phyloP scores from a whole-genome alignment of 2,888 invertebrate species.

The Ectemnius cavifrons region DNA sequence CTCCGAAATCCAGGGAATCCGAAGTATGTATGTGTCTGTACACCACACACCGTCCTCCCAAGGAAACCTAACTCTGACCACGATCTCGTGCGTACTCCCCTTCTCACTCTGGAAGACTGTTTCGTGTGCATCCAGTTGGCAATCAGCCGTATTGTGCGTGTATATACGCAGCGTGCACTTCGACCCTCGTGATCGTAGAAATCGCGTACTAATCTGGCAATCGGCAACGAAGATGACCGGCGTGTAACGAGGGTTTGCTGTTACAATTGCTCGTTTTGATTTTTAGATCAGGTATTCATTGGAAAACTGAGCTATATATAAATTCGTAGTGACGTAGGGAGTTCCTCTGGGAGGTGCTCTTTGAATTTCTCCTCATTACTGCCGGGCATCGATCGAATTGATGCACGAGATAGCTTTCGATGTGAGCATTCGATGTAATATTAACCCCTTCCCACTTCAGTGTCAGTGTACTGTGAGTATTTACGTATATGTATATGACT shows the following conservation, averaged over 20 bases:
- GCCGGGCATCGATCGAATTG: no score
- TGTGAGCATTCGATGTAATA: no score
- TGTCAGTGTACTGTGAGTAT: conserved; percentile 14
- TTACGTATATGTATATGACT: conserved; percentile 8
- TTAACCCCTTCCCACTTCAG: not conserved
- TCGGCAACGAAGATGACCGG: not conserved
- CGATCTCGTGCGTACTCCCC: conserved; percentile 19
- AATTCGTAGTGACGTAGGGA: no score
- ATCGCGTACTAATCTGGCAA: not conserved
- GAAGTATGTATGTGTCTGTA: not conserved
- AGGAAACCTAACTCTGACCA: not conserved
- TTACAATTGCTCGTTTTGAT: no score
- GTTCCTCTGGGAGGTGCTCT: no score
- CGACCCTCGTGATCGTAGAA: not conserved
- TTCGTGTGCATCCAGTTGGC: conserved; percentile 14
- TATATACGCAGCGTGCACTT: conserved; percentile 11
- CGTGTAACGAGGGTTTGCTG: not conserved
- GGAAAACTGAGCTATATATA: no score
- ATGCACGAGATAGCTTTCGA: no score
- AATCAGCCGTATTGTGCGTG: conserved; percentile 45
- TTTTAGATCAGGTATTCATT: no score
- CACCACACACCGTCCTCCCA: not conserved
- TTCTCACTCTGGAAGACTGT: conserved; percentile 50
- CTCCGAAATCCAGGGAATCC: conserved; percentile 9
- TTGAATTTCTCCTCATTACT: no score